These are phyloP conservation scores for Chrysaora quinquecirrha DNA, from an alignment of 30 jellyfish, hydroid and myxozoan species.

Conservation along the genomic window DNA sequence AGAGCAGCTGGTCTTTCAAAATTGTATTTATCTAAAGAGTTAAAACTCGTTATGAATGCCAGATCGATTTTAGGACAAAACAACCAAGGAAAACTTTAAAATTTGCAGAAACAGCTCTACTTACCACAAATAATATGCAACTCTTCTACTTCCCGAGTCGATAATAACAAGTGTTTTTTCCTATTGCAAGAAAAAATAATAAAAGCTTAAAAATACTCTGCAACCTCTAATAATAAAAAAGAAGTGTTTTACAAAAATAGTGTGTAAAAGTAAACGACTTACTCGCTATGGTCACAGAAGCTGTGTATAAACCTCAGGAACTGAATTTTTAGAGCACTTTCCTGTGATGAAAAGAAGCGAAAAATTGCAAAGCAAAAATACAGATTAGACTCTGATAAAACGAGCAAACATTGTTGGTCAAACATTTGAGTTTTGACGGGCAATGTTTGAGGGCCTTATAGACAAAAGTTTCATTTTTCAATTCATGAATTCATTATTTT, in stretches of 20 bases:
- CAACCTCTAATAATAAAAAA: neutral
- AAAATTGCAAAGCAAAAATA: neutral
- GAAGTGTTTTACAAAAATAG: too few species aligned
- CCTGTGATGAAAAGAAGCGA: constrained; percentile 51
- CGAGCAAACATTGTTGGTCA: too few species aligned
- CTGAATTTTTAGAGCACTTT: constrained; percentile 94
- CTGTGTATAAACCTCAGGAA: constrained; percentile 97
- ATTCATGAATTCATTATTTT: neutral
- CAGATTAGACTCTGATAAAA: neutral
- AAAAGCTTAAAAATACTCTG: too few species aligned
- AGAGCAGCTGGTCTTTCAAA: constrained; percentile 65
- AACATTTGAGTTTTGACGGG: too few species aligned
- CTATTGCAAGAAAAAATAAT: too few species aligned
- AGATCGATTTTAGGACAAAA: too few species aligned
- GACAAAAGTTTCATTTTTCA: neutral
- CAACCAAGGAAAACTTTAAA: neutral
- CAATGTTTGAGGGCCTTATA: neutral
- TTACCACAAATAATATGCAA: constrained; percentile 78
- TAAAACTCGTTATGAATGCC: too few species aligned
- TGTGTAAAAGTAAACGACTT: constrained; percentile 27
- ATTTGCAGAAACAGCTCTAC: constrained; percentile 2
- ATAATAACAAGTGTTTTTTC: constrained; percentile 76
- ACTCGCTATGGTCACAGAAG: constrained; percentile 98
- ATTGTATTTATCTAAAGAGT: constrained; percentile 52
- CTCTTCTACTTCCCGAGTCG: constrained; percentile 86